Evolutionary conservation across 2,888 invertebrate genomes (phyloP), one percentile per base, ranked within the genome.

Genomic region (Ochropacha duplaris): DNA sequence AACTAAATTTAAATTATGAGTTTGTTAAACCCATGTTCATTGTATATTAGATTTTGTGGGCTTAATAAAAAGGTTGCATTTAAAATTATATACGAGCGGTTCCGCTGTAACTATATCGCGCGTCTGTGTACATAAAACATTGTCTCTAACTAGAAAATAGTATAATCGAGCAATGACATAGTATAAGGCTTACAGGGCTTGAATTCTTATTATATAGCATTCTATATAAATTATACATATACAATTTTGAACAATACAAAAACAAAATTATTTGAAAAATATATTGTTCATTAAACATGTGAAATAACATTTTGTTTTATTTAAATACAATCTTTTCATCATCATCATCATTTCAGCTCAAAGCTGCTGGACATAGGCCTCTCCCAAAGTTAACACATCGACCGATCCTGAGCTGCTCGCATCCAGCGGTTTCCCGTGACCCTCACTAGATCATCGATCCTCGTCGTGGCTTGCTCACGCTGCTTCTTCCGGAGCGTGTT

Each of bases 201-300:
- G 86, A 83, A 86, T 12, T 82, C 80, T 84, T 86, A 87, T 84
- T 87, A 81, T 89, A 88, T 87, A 88, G 86, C 88, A 76, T 85
- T 87, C 85, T 90, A 87, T 86, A 86, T 84, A 34, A 44, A 16
- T 52, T 51, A 51, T 51, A 51, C 26, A 50, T 51, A 88, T 92
- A 92, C 90, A 91, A 87, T 87, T 89, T 86, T 83, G 87, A 90
- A 91, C 86, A 83, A 87, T 89, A 87, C 83, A 78, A 83, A 81
- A 83, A 81, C 75, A 76, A 84, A 84, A 81, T 84, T 86, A 88
- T 90, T 90, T 89, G 86, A 86, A 66, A 34, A 85, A 87, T 84
- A 87, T 84, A 88, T 90, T 91, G 92, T 92, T 91, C 90, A 92
- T 83, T 92, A 92, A 91, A 92, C 81, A 90, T 87, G 81, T 87